Conservation (phyloP, 2,797 vertebrate species). For the Pseudotriccus pelzelni region DNA sequence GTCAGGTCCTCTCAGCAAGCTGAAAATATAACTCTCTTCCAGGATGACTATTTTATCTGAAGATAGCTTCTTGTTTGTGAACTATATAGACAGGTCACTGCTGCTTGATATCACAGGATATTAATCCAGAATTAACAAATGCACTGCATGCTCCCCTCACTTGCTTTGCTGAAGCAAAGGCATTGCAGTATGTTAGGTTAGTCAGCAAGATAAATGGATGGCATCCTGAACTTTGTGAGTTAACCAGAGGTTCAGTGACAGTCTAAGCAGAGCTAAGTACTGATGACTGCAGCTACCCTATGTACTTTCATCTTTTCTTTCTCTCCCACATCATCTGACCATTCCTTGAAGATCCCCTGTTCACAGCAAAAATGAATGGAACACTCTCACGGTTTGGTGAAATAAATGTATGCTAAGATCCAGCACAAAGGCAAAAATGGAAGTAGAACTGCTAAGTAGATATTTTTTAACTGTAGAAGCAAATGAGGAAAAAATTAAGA, state of each 20-base stretch:
- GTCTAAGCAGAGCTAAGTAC: not conserved
- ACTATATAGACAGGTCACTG: not conserved
- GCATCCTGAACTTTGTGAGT: not conserved
- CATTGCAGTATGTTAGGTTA: not conserved
- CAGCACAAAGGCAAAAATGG: not conserved
- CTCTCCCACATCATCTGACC: not conserved
- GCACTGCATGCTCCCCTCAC: not conserved
- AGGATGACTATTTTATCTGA: not conserved
- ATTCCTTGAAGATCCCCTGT: not conserved
- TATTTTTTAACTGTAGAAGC: not conserved
- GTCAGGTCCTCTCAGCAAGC: not conserved
- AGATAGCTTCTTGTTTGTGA: not conserved
- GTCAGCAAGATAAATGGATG: not conserved
- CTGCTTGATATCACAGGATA: not conserved
- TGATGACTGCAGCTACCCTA: not conserved
- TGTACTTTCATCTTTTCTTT: not conserved
- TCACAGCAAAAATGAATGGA: not conserved
- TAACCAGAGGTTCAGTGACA: not conserved
- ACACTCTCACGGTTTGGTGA: not conserved
- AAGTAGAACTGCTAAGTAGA: not conserved
- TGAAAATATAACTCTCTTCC: not conserved
- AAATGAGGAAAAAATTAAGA: not conserved
- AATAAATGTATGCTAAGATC: not conserved
- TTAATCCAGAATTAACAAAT: not conserved
- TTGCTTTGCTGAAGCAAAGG: not conserved